A percentile compares a stretch with the other conserved stretches of the same genome.
Evolutionary conservation across 2,113 vertebrate species (phyloP).

Genomic region (Nycticorax nycticorax): DNA sequence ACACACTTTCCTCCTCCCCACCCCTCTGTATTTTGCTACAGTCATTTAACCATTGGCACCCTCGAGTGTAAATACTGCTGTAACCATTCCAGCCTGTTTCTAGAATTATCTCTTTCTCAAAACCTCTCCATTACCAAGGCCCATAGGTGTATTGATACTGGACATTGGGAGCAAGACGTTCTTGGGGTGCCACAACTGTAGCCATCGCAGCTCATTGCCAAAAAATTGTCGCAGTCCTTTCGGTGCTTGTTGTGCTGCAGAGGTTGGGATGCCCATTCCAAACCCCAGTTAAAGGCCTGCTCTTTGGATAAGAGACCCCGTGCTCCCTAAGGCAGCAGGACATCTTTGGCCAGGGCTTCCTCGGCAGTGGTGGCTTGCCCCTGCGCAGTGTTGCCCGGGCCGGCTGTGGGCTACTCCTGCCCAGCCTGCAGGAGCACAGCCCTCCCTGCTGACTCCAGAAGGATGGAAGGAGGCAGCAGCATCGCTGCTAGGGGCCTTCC

Average conservation of each 20-base stretch:
- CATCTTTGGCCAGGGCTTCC: not conserved
- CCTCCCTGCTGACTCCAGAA: not conserved
- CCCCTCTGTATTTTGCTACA: constrained; percentile 2
- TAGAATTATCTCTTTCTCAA: not conserved
- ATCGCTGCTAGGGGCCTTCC: constrained; percentile 17
- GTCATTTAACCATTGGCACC: not conserved
- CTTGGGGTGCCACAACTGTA: not conserved
- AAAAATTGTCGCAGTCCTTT: not conserved
- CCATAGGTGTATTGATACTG: not conserved
- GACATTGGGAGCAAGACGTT: not conserved
- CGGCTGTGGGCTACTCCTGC: not conserved
- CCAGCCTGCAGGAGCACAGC: rapidly evolving
- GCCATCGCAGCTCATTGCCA: not conserved
- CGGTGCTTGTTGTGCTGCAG: rapidly evolving
- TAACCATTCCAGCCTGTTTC: not conserved
- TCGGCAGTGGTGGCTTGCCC: rapidly evolving
- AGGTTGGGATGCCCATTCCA: not conserved
- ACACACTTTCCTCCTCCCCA: not conserved
- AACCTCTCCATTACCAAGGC: rapidly evolving
- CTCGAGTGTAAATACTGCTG: not conserved
- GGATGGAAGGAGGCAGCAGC: not conserved
- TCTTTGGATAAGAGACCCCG: not conserved
- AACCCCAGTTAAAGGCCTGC: not conserved
- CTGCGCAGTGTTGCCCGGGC: rapidly evolving
- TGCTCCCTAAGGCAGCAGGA: not conserved